A percentile compares a stretch with the other conserved stretches of the same genome.
Evolutionary conservation across 2,888 invertebrate genomes (phyloP).

Genomic region (Drosophila rubida): DNA sequence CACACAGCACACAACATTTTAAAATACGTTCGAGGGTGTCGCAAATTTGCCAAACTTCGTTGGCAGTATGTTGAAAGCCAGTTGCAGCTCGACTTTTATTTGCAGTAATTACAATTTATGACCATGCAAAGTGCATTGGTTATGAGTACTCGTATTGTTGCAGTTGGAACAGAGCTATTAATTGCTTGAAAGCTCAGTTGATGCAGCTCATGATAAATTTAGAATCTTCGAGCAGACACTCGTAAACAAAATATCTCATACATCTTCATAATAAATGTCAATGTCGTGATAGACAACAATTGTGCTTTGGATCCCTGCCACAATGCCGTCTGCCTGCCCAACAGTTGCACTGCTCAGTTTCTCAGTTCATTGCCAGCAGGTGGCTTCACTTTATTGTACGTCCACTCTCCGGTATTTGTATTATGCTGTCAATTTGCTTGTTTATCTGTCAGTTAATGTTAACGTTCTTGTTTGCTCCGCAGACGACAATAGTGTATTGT

Average conservation of each 20-base stretch:
- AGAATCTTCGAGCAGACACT: background rate
- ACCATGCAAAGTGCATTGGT: background rate
- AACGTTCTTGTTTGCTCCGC: conserved; percentile 1
- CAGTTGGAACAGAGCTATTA: background rate
- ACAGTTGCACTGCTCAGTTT: conserved; percentile 1
- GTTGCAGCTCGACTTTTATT: background rate
- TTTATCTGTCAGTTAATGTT: conserved; percentile 26
- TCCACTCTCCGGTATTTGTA: conserved; percentile 4
- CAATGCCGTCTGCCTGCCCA: conserved; percentile 5
- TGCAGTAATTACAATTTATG: background rate
- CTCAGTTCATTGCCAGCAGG: conserved; percentile 14
- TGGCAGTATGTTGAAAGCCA: background rate
- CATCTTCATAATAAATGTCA: conserved; percentile 7
- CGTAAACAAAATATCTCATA: conserved; percentile 7
- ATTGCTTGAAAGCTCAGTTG: background rate
- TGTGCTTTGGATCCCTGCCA: background rate
- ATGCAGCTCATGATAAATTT: background rate
- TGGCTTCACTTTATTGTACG: conserved; percentile 4
- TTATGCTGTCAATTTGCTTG: conserved; percentile 34
- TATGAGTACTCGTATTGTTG: background rate
- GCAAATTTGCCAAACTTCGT: background rate
- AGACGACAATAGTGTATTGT: conserved; percentile 2
- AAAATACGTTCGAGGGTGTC: background rate
- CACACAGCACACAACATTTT: background rate
- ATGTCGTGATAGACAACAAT: conserved; percentile 2